Base-by-base conservation (phyloP, 2,888 invertebrate genomes). In the Drosophila multiciliata region DNA sequence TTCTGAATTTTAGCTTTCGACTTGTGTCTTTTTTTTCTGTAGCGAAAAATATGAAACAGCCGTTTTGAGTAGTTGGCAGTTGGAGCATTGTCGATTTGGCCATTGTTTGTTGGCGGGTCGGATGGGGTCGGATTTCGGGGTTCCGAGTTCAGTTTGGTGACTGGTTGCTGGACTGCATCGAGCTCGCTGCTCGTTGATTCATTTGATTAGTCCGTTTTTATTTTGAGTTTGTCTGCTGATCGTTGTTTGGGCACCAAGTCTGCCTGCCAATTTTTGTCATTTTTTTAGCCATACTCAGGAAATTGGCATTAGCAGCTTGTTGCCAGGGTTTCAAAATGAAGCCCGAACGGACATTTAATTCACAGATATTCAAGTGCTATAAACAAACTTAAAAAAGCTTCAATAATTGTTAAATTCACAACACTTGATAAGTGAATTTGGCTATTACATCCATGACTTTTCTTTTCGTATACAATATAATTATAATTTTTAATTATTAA, bases 171-270 rank as follows among this genome's bases (percentile, higher is more conserved):
- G 52, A 20, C 20, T 52, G 48, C 53, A 70, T 17, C 45, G 20
- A 65, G 55, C 62, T 52, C 35, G 45, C 38, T 17, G 52, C 66
- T 55, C 72, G 45, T 63, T 54, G 50, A 66, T 71, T 78, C 70
- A 73, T 73, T 82, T 76, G 76, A 82, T 82, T 76, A 71, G 78
- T 68, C 64, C 38, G 26, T 29, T 17, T 48, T 32, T 32, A 49
- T 29, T 70, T 62, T 48, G 36, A 23, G 52, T 57, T 72, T 72
- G 57, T 67, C 42, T 67, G 63, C 29, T 77, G 78, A 66, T 74
- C 70, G 52, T 60, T 50, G 26, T 66, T 74, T 35, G 53, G 66
- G 38, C 52, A n/a, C 9, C 52, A 40, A 49, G 52, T 63, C 49
- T 61, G 48, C 42, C 32, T 64, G 35, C 35, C 48, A 42, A 38